These are phyloP conservation scores for Leptobrachium leishanense DNA, from an alignment of 2,113 vertebrate genomes.

Conservation along the genomic window DNA sequence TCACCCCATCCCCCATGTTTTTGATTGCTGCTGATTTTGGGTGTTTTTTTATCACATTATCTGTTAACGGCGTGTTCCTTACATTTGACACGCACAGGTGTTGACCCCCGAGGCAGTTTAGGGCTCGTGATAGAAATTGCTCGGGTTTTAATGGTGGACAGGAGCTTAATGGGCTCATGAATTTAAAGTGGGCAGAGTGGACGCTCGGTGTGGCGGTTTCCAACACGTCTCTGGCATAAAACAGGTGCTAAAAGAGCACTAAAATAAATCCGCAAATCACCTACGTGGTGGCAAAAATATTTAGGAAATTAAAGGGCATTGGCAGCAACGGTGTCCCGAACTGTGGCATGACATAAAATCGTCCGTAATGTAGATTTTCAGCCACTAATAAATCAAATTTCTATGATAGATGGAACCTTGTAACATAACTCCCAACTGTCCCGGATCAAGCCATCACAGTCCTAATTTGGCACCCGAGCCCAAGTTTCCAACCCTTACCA, in stretches of 20 bases:
- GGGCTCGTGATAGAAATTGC: not conserved
- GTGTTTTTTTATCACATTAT: constrained; percentile 5
- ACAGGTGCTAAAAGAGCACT: constrained; percentile 12
- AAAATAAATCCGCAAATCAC: not conserved
- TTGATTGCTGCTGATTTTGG: not conserved
- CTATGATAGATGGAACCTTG: too few relatives aligned
- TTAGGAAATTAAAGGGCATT: too few relatives aligned
- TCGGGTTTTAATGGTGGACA: too few relatives aligned
- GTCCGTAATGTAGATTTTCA: too few relatives aligned
- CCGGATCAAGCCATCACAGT: too few relatives aligned
- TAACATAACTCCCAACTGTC: too few relatives aligned
- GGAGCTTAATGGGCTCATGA: not conserved
- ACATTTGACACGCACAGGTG: not conserved
- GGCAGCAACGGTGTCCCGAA: too few relatives aligned
- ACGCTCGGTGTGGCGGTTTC: not conserved
- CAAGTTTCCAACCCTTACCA: too few relatives aligned
- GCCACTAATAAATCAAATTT: too few relatives aligned
- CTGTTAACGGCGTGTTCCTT: constrained; percentile 18
- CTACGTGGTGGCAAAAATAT: not conserved
- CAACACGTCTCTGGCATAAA: not conserved
- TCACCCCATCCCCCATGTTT: not conserved
- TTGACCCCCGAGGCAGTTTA: not conserved
- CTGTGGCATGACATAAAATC: too few relatives aligned
- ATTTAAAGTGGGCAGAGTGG: not conserved
- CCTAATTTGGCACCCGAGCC: too few relatives aligned